Base-by-base conservation (phyloP, 2,888 invertebrate species). In the Glaucopsyche alexis region DNA sequence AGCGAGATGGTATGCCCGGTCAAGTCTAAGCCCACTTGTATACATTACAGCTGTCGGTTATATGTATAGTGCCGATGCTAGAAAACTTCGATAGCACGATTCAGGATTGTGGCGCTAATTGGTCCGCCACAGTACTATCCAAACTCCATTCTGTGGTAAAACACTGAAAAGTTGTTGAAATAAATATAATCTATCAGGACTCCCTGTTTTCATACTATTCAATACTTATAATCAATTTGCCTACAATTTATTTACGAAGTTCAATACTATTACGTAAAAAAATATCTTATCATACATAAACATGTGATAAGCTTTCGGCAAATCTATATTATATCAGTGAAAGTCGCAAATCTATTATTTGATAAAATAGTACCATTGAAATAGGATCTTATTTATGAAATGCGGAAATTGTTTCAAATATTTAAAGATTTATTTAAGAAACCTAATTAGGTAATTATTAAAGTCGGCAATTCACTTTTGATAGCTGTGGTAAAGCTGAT, bases 261-360 rank as follows among this genome's bases (percentile, higher is more conserved):
- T 55, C 19, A 19, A 55, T 19, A 9, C 11, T 16, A 14, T 19
- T 55, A 55, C 4, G 19, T 55, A 19, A 55, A 19, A 55, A 55
- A 55, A 19, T 55, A 55, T 55, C 55, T 55, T 55, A 55, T 55
- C 55, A 55, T 55, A 16, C 55, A 11, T 16, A 19, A 19, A 55
- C 55, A 16, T 52, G 29, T 29, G 52, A 52, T 52, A 16, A 19
- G 19, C 9, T 55, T 55, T 55, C 16, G 55, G 11, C 55, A 19
- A 55, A 55, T 19, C 19, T 55, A 16, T 50, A 50, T 52, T 19
- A 16, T 55, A 55, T 55, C 55, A 55, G 55, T 55, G 19, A 55
- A 55, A 55, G 55, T 55, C 55, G 55, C 55, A 55, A 19, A 55
- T 55, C 19, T 19, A 55, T 55, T 16, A 55, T 19, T 55, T 55